These are phyloP conservation scores for Lumbricus terrestris DNA, from an alignment of 2,888 invertebrate genomes.

Conservation along the genomic window DNA sequence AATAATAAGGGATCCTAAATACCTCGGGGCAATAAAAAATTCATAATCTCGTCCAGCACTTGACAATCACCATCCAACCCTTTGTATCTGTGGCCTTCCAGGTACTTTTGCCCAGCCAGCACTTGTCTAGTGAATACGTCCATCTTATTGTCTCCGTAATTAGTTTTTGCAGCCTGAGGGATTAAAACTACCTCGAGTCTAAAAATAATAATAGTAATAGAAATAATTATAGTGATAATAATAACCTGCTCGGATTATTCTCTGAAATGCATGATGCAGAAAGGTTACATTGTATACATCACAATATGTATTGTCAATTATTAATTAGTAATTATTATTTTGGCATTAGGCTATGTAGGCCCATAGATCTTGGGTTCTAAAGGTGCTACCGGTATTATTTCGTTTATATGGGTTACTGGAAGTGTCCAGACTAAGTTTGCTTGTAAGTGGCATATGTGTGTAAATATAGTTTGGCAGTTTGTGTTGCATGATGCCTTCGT, in stretches of 20 bases:
- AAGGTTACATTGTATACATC: neutral
- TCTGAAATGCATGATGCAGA: neutral
- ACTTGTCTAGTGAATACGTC: too few relatives aligned
- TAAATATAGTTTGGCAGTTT: neutral
- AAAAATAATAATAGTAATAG: conserved; percentile 3
- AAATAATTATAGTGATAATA: neutral
- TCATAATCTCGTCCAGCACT: too few relatives aligned
- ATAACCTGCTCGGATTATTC: neutral
- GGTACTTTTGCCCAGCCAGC: too few relatives aligned
- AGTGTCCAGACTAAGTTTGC: neutral
- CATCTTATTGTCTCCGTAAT: too few relatives aligned
- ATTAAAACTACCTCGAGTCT: too few relatives aligned
- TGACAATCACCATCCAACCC: too few relatives aligned
- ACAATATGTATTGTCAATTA: neutral
- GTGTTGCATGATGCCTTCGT: neutral
- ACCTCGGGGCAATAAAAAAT: too few relatives aligned
- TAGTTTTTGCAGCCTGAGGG: too few relatives aligned
- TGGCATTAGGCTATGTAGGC: too few relatives aligned
- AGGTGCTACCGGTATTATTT: neutral
- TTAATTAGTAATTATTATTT: neutral
- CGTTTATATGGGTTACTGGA: neutral
- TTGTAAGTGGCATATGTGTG: neutral
- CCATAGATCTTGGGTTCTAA: neutral
- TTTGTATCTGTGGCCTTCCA: too few relatives aligned
- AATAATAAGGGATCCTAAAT: too few relatives aligned